Conservation (phyloP, 2,113 vertebrate species). For the Prionailurus viverrinus region DNA sequence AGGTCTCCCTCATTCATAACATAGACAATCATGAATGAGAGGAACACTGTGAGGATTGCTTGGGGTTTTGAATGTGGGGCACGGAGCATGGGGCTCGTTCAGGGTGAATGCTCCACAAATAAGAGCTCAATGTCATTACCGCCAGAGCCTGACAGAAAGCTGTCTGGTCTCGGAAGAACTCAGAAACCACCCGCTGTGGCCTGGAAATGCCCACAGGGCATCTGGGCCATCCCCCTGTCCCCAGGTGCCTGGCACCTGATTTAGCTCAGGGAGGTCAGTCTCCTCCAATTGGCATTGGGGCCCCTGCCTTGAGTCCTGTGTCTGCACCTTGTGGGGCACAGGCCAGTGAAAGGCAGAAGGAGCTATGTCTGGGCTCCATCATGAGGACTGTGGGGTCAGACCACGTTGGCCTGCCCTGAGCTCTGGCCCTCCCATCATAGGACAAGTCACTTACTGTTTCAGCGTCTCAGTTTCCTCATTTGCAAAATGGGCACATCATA, state of each 20-base stretch:
- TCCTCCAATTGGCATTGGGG: not conserved
- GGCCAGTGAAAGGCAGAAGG: not conserved
- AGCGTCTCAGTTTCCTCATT: not conserved
- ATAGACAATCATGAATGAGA: not conserved
- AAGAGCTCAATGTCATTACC: fast-evolving
- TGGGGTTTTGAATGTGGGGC: fast-evolving
- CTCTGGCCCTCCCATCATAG: not conserved
- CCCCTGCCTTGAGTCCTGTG: not conserved
- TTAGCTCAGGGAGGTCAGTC: not conserved
- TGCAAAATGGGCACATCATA: not conserved
- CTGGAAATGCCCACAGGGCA: not conserved
- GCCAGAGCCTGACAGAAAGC: not conserved
- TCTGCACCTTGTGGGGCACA: not conserved
- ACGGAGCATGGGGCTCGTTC: fast-evolving
- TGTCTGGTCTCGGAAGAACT: not conserved
- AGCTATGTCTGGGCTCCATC: not conserved
- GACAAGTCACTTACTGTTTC: not conserved
- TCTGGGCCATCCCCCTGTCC: not conserved
- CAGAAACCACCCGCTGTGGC: not conserved
- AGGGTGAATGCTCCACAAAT: fast-evolving
- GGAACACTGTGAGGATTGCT: fast-evolving
- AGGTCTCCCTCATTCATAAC: not conserved
- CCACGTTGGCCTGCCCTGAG: not conserved
- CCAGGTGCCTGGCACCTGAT: not conserved
- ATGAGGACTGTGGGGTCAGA: fast-evolving